These are phyloP conservation scores for Paraescarpia echinospica DNA, from an alignment of 1,140 invertebrate genomes.

Conservation along the genomic window DNA sequence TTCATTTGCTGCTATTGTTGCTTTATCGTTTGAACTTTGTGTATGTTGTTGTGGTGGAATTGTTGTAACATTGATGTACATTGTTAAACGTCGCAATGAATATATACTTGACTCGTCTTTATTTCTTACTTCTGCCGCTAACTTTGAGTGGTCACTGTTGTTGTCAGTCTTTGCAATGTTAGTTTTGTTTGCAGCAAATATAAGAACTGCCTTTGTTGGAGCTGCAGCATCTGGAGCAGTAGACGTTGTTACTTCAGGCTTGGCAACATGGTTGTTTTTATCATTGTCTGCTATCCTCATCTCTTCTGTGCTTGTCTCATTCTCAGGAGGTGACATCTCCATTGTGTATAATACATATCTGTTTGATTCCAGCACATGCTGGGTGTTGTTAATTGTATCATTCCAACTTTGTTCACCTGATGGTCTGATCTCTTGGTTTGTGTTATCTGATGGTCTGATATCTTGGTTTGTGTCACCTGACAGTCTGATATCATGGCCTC, in stretches of 20 bases:
- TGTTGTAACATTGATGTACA: not conserved
- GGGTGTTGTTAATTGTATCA: not conserved
- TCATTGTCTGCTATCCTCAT: not conserved
- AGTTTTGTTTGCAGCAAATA: no score
- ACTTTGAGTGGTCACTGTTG: not conserved
- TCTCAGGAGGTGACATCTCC: not conserved
- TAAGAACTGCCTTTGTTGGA: not conserved
- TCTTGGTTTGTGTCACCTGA: not conserved
- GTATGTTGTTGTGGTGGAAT: not conserved
- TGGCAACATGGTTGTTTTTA: not conserved
- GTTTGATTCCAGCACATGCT: not conserved
- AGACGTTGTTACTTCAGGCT: not conserved
- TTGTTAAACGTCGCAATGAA: not conserved
- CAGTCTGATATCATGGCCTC: not conserved
- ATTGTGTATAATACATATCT: not conserved
- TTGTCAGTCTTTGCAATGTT: not conserved
- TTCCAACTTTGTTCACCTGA: not conserved
- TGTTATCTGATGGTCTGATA: not conserved
- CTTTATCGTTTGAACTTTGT: not conserved
- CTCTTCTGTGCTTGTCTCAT: not conserved
- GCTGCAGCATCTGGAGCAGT: not conserved
- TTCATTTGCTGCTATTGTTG: not conserved
- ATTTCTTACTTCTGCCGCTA: not conserved
- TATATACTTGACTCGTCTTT: not conserved
- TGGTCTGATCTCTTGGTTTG: not conserved